These are phyloP conservation scores for Pteronotus mesoamericanus DNA, from an alignment of 2,797 vertebrate genomes.

Conservation along the genomic window DNA sequence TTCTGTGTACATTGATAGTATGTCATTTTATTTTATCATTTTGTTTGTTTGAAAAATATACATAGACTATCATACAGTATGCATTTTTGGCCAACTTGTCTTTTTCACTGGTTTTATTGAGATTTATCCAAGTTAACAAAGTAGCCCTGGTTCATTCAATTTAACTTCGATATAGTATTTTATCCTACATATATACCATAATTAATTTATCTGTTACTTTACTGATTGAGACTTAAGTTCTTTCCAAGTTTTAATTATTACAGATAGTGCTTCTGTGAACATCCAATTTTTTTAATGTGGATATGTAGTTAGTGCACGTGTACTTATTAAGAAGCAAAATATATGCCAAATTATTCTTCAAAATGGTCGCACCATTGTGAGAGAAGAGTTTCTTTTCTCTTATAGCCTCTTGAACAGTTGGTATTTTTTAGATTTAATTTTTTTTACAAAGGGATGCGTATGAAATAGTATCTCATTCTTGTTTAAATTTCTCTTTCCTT, in stretches of 20 bases:
- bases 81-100: neutral
- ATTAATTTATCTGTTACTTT: neutral
- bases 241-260: neutral
- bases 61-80: neutral
- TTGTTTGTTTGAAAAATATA: neutral
- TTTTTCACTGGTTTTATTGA: slow-evolving; percentile 15
- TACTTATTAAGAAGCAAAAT: neutral
- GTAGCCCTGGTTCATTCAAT: neutral
- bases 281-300: neutral
- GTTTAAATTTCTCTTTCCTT: neutral
- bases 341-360: neutral
- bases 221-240: neutral
- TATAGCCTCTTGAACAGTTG: neutral
- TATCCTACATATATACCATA: neutral
- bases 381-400: neutral
- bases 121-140: slow-evolving; percentile 22
- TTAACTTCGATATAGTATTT: neutral
- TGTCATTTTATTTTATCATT: neutral
- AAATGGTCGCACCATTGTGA: neutral
- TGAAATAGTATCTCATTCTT: neutral
- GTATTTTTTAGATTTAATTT: slow-evolving; percentile 4
- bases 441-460: neutral
- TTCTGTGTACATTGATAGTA: neutral
- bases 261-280: neutral
- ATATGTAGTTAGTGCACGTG: neutral